Evolutionary conservation across 2,797 vertebrate genomes (phyloP).

Genomic region (Emydoidea blandingii): DNA sequence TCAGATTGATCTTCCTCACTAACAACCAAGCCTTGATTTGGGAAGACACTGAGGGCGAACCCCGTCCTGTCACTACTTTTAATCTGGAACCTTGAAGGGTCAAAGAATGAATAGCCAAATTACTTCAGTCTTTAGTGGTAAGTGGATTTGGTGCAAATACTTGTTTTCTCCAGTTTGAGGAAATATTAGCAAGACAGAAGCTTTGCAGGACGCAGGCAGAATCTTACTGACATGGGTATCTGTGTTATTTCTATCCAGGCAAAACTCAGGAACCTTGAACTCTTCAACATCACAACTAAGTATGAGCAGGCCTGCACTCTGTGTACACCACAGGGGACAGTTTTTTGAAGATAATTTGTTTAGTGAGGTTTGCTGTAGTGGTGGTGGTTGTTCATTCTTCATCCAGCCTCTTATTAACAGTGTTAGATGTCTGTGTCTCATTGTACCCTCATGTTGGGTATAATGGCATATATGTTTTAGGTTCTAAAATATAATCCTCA

Average conservation of each 20-base stretch:
- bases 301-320: not conserved
- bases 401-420: not conserved
- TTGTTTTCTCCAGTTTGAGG: not conserved
- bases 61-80: not conserved
- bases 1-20: not conserved
- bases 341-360: not conserved
- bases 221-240: not conserved
- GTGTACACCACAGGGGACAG: not conserved
- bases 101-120: not conserved
- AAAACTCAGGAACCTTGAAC: not conserved
- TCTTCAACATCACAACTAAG: not conserved
- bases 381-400: not conserved
- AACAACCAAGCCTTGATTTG: not conserved
- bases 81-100: not conserved
- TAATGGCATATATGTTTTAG: not conserved
- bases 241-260: not conserved
- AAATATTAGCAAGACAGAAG: not conserved
- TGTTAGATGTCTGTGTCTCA: not conserved
- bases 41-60: not conserved
- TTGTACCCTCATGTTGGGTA: not conserved
- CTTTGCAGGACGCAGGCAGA: slow-evolving; percentile 7
- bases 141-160: not conserved
- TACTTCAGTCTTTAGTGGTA: not conserved
- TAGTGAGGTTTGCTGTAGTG: fast-evolving
- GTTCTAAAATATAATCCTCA: not conserved